phyloP scores from a whole-genome alignment of 2,888 invertebrate species.

The Diplolepis rosae region DNA sequence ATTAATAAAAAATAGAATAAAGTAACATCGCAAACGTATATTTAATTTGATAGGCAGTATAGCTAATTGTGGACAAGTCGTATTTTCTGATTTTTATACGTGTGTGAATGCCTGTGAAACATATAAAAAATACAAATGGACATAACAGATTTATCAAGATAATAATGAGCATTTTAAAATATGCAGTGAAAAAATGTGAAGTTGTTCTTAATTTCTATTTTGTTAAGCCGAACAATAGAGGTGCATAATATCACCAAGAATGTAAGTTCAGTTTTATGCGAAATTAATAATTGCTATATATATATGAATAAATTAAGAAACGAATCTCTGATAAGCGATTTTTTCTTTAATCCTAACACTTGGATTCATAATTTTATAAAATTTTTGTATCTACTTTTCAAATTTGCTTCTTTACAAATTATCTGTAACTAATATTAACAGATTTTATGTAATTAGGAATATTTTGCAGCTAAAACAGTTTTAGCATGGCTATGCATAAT shows the following conservation, averaged over 20 bases:
- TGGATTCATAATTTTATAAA: not conserved
- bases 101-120: slow-evolving; percentile 23
- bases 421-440: too few species aligned
- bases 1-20: slow-evolving; percentile 21
- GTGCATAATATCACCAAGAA: slow-evolving; percentile 5
- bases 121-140: slow-evolving; percentile 8
- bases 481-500: too few species aligned
- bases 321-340: slow-evolving; percentile 4
- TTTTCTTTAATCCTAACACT: not conserved
- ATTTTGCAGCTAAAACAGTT: too few species aligned
- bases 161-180: not conserved
- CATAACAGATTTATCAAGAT: slow-evolving; percentile 5
- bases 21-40: slow-evolving; percentile 20
- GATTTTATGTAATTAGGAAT: too few species aligned
- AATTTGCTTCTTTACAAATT: too few species aligned
- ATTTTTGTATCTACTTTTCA: not conserved
- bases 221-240: slow-evolving; percentile 3
- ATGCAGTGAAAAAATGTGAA: not conserved
- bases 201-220: slow-evolving; percentile 21
- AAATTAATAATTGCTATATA: slow-evolving; percentile 28
- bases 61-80: slow-evolving; percentile 18
- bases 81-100: slow-evolving; percentile 31
- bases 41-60: slow-evolving; percentile 26
- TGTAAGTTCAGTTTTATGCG: slow-evolving; percentile 15
- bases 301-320: slow-evolving; percentile 7